These are phyloP conservation scores for Ciconia nigra DNA, from an alignment of 2,797 vertebrate genomes.

Conservation along the genomic window DNA sequence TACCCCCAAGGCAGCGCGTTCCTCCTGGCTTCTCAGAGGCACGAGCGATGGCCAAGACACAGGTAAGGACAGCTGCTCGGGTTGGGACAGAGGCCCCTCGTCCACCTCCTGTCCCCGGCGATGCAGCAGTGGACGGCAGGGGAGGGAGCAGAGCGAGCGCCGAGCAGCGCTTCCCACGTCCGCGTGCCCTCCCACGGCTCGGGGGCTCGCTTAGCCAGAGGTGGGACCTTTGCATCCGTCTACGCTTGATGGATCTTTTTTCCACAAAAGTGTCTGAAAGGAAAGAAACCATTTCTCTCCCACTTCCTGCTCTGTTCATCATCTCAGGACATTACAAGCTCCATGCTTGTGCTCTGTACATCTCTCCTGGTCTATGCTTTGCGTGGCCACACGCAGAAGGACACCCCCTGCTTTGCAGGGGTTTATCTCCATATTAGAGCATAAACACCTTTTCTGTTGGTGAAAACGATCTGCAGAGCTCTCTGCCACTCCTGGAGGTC, in stretches of 20 bases:
- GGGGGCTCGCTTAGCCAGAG: neutral
- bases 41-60: neutral
- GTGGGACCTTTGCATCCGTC: neutral
- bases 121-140: accelerated
- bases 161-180: neutral
- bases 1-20: accelerated
- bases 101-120: neutral
- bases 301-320: neutral
- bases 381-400: accelerated
- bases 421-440: neutral
- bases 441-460: neutral
- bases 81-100: accelerated
- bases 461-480: neutral
- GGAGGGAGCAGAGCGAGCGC: too few species aligned
- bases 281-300: neutral
- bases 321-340: neutral
- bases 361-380: neutral
- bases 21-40: neutral
- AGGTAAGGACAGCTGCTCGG: neutral
- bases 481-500: neutral
- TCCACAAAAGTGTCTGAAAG: neutral
- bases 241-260: neutral
- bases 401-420: neutral
- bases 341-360: accelerated
- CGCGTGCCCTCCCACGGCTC: accelerated